These are phyloP conservation scores for Scaptomyza graminum DNA, from an alignment of 1,140 invertebrate genomes.

Conservation along the genomic window DNA sequence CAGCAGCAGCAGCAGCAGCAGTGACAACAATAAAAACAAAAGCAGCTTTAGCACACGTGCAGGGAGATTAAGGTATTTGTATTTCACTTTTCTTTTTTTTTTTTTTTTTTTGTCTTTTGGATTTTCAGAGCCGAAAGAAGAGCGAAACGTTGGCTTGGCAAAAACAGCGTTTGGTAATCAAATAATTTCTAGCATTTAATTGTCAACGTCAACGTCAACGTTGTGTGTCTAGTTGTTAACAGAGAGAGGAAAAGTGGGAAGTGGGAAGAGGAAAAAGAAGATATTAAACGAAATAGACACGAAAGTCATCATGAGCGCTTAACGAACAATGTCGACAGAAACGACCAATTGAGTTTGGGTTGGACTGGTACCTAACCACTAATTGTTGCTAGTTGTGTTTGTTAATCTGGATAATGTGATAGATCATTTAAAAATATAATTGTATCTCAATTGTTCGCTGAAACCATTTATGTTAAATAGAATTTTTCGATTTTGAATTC, in stretches of 20 bases:
- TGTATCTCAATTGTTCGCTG: neutral
- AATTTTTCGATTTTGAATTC: neutral
- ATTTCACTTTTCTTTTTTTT: conserved; percentile 13
- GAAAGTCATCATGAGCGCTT: conserved; percentile 57
- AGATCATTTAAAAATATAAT: conserved; percentile 7
- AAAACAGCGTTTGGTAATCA: conserved; percentile 73
- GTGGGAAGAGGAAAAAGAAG: conserved; percentile 23
- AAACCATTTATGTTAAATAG: neutral
- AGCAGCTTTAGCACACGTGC: conserved; percentile 38
- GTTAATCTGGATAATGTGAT: neutral
- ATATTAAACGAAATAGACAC: conserved; percentile 48
- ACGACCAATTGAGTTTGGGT: neutral
- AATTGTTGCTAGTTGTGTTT: conserved; percentile 9
- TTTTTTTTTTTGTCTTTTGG: conserved; percentile 7
- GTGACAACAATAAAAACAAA: conserved; percentile 21
- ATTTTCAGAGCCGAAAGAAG: conserved; percentile 55
- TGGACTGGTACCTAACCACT: conserved; percentile 5
- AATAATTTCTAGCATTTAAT: conserved; percentile 79
- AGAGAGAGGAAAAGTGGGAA: neutral
- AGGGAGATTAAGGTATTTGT: conserved; percentile 41
- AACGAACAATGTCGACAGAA: conserved; percentile 39
- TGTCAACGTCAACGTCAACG: conserved; percentile 58
- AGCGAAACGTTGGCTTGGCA: conserved; percentile 60
- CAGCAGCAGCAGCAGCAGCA: conserved; percentile 1
- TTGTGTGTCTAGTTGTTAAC: conserved; percentile 19